phyloP scores from a whole-genome alignment of 1,140 invertebrate genomes.

The Caenorhabditis tropicalis region DNA sequence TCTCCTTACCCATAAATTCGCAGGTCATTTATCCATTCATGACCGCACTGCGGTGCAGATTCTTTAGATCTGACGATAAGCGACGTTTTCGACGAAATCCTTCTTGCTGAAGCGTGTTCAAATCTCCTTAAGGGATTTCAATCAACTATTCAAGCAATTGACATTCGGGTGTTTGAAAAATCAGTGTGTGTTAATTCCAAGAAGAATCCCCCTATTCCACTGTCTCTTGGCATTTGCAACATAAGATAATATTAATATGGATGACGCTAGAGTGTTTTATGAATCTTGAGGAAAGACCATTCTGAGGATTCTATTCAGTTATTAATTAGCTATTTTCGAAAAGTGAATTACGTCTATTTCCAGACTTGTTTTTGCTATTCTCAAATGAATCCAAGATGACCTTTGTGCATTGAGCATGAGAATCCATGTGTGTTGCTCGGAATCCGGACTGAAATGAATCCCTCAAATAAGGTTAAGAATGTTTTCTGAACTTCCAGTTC shows the following conservation, averaged over 20 bases:
- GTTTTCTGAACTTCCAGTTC: neutral
- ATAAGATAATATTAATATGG: neutral
- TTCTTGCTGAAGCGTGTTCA: neutral
- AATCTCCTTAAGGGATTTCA: constrained; percentile 1
- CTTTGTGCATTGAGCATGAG: neutral
- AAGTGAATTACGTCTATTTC: neutral
- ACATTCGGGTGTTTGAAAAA: neutral
- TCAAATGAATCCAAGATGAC: neutral
- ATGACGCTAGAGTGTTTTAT: constrained; percentile 3
- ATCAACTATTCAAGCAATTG: neutral
- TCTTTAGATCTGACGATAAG: constrained; percentile 4
- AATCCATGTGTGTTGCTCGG: too few relatives aligned
- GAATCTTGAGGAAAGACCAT: neutral
- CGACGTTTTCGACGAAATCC: neutral
- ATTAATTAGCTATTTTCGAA: constrained; percentile 11
- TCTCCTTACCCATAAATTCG: neutral
- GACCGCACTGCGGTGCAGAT: constrained; percentile 26
- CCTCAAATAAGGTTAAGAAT: neutral
- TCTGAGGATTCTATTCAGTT: neutral
- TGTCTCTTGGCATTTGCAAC: neutral
- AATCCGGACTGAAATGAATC: neutral
- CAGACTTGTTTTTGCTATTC: neutral
- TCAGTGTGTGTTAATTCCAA: neutral
- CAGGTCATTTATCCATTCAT: constrained; percentile 4
- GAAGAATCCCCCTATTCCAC: neutral